A percentile compares a stretch with the other conserved stretches of the same genome.
These are phyloP conservation scores for Callospermophilus lateralis DNA, from an alignment of 2,113 vertebrate species.

Conservation along the genomic window DNA sequence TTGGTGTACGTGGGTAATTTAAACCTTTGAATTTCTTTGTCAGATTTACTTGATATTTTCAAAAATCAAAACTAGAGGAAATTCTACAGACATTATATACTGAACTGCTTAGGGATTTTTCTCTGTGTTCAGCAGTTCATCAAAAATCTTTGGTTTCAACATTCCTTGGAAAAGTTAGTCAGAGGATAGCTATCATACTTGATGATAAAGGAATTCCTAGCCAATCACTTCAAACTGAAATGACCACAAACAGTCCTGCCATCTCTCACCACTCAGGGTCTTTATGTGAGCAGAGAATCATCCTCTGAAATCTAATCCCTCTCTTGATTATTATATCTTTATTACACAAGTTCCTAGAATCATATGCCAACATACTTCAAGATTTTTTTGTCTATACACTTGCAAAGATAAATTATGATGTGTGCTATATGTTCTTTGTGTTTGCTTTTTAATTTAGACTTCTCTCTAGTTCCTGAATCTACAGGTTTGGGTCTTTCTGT, in stretches of 20 bases:
- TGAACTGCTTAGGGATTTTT: slow-evolving; percentile 93
- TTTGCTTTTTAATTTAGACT: not conserved
- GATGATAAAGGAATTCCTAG: slow-evolving; percentile 96
- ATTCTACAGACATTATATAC: slow-evolving; percentile 96
- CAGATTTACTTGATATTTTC: slow-evolving; percentile 91
- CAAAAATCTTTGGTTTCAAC: slow-evolving; percentile 89
- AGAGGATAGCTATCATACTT: slow-evolving; percentile 94
- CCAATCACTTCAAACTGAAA: slow-evolving; percentile 93
- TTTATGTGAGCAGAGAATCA: slow-evolving; percentile 90
- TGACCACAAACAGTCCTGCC: slow-evolving; percentile 86
- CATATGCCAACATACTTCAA: slow-evolving; percentile 90
- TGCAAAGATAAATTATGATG: not conserved
- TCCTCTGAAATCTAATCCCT: slow-evolving; percentile 94
- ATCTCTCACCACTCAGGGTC: not conserved
- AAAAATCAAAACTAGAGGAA: slow-evolving; percentile 92
- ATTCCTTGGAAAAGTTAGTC: slow-evolving; percentile 92
- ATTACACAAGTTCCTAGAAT: slow-evolving; percentile 96
- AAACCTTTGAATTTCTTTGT: slow-evolving; percentile 87
- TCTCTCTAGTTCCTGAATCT: not conserved
- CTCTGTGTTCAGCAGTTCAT: slow-evolving; percentile 91
- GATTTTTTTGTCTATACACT: not conserved
- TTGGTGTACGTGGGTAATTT: slow-evolving; percentile 90
- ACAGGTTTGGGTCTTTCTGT: not conserved
- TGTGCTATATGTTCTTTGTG: not conserved
- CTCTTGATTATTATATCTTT: slow-evolving; percentile 97